These are phyloP conservation scores for Patiria miniata DNA, from an alignment of 35 echinoderm and acorn worm genomes.

Conservation along the genomic window DNA sequence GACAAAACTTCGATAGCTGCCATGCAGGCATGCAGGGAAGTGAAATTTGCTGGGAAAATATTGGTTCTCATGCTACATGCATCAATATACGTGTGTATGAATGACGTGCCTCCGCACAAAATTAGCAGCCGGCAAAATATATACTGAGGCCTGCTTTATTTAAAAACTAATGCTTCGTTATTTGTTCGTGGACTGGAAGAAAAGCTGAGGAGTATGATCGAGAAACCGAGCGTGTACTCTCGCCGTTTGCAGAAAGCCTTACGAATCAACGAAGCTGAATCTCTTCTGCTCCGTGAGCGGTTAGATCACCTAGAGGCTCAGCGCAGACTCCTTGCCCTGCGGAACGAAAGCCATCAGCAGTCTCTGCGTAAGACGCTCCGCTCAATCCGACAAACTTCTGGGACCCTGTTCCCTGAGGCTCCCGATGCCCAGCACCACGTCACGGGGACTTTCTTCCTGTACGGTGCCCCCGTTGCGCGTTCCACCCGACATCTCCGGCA, in stretches of 20 bases:
- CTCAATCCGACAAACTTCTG: background rate
- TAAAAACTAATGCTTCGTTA: too few species aligned
- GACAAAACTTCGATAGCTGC: too few species aligned
- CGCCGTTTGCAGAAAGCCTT: slow-evolving; percentile 24
- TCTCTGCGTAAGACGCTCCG: background rate
- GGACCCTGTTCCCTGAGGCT: background rate
- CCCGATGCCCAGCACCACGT: background rate
- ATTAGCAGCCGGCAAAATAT: too few species aligned
- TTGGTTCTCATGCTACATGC: too few species aligned
- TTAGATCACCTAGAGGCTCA: background rate
- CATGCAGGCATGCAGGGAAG: too few species aligned
- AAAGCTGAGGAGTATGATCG: background rate
- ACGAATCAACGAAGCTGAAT: slow-evolving; percentile 36
- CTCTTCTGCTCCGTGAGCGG: background rate
- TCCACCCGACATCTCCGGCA: background rate
- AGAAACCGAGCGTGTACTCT: slow-evolving; percentile 43
- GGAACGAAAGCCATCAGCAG: background rate
- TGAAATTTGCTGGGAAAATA: too few species aligned
- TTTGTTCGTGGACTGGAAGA: background rate
- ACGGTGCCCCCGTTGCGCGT: background rate
- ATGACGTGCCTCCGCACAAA: too few species aligned
- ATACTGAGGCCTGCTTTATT: too few species aligned
- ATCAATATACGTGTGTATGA: too few species aligned
- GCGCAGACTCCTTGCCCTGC: background rate
- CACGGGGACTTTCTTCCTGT: background rate